A percentile compares a stretch with the other conserved stretches of the same genome.
Conservation (phyloP, 92 coral and sea anemone genomes). For the Umimayanthus kanabou region DNA sequence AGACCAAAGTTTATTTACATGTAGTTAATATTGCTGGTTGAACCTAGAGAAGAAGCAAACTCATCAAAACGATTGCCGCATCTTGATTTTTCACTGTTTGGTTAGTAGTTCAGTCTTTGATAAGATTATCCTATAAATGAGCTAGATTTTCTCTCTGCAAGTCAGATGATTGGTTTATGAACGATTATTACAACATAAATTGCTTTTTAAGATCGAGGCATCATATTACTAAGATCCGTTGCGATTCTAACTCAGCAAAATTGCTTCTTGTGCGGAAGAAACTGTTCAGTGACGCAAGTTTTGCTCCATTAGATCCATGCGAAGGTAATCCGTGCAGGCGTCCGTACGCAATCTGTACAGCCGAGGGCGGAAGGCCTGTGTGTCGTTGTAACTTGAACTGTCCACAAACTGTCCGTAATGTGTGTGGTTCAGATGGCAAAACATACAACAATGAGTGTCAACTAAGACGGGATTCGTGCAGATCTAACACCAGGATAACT, state of each 20-base stretch:
- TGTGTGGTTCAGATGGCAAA: constrained; percentile 38
- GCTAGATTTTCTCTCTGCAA: no score
- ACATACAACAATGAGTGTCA: constrained; percentile 33
- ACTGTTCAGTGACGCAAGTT: no score
- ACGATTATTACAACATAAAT: no score
- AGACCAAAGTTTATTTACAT: no score
- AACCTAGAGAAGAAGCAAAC: no score
- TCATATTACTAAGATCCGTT: background rate
- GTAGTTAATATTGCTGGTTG: no score
- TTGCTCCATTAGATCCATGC: constrained; percentile 23
- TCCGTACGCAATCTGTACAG: constrained; percentile 23
- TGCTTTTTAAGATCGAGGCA: background rate
- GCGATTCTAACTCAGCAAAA: background rate
- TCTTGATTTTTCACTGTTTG: no score
- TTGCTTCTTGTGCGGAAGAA: no score
- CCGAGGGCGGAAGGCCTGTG: background rate
- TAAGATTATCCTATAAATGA: no score
- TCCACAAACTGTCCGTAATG: background rate
- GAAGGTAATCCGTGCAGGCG: constrained; percentile 17
- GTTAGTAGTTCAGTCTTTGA: no score
- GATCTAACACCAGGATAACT: background rate
- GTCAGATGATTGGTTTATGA: no score
- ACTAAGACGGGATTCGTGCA: constrained; percentile 5
- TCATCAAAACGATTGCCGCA: no score
- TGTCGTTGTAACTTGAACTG: constrained; percentile 17